Evolutionary conservation across 2,888 invertebrate genomes (phyloP).

Genomic region (Melanostoma scalare): DNA sequence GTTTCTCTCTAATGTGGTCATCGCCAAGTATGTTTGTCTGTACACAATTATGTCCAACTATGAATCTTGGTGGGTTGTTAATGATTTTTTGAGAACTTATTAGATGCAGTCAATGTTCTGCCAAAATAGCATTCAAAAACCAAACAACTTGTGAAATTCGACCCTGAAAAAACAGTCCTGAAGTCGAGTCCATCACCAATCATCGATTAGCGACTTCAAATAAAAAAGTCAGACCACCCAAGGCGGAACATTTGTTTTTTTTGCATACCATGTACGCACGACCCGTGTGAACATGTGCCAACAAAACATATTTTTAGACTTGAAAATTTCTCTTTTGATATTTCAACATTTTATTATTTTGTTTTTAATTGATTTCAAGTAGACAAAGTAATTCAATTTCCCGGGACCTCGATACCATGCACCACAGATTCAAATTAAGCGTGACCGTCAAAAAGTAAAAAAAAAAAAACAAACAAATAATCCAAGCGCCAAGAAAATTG

Average conservation of each 20-base stretch:
- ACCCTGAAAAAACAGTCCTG: too few relatives aligned
- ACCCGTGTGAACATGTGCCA: background rate
- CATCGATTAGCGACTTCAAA: background rate
- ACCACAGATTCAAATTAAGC: conserved; percentile 2
- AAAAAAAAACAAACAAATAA: background rate
- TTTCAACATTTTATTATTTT: background rate
- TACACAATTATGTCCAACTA: too few relatives aligned
- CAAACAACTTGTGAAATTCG: background rate
- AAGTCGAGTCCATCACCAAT: too few relatives aligned
- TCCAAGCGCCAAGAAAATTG: conserved; percentile 20
- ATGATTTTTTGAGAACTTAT: too few relatives aligned
- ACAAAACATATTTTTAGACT: too few relatives aligned
- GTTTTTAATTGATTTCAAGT: conserved; percentile 20
- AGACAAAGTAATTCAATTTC: conserved; percentile 6
- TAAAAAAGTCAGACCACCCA: conserved; percentile 1
- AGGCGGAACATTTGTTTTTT: background rate
- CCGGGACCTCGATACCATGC: background rate
- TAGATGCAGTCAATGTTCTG: too few relatives aligned
- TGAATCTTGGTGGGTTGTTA: too few relatives aligned
- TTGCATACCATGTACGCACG: conserved; percentile 1
- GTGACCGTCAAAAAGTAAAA: background rate
- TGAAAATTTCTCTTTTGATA: background rate
- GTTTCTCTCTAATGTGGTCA: too few relatives aligned
- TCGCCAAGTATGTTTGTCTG: too few relatives aligned
- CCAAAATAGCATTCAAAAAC: too few relatives aligned